Percentiles rank a stretch among this genome's conserved stretches.
Evolutionary conservation across 2,113 vertebrate genomes (phyloP).

Genomic region (Plectropomus leopardus): DNA sequence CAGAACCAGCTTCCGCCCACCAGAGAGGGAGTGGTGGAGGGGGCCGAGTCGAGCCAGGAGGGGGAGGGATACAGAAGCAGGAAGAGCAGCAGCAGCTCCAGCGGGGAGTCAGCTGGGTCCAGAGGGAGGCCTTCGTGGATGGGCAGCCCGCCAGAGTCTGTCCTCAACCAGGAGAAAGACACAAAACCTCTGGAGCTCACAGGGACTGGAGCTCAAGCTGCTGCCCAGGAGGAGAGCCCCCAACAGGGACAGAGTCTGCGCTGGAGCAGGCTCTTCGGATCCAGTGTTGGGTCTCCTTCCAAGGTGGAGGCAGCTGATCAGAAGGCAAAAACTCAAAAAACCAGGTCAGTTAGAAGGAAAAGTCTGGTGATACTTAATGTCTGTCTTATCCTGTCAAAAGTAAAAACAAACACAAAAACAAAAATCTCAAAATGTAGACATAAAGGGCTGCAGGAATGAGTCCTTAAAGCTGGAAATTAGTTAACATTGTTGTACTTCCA

Average conservation of each 20-base stretch:
- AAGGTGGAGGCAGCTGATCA: conserved; percentile 64
- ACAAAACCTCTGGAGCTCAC: neutral
- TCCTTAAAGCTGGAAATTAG: no score
- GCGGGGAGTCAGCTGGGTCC: conserved; percentile 54
- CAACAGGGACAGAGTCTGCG: conserved; percentile 75
- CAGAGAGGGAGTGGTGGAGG: conserved; percentile 94
- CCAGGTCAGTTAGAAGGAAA: conserved; percentile 83
- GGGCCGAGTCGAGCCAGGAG: conserved; percentile 90
- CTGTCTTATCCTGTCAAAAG: no score
- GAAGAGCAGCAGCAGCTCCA: conserved; percentile 22
- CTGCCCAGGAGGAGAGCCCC: conserved; percentile 77
- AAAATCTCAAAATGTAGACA: no score
- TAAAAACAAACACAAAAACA: no score
- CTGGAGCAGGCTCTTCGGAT: conserved; percentile 87
- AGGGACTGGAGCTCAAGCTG: conserved; percentile 24
- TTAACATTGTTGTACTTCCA: no score
- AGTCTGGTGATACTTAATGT: neutral
- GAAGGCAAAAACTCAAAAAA: conserved; percentile 71
- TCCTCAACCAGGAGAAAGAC: conserved; percentile 87
- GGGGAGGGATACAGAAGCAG: conserved; percentile 57
- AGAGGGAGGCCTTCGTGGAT: conserved; percentile 91
- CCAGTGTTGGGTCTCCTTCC: conserved; percentile 60
- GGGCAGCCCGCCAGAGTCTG: conserved; percentile 95
- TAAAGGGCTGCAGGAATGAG: no score
- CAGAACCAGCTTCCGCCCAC: conserved; percentile 83